Conservation (phyloP, 2,113 vertebrate species). For the Rhinoderma darwinii region DNA sequence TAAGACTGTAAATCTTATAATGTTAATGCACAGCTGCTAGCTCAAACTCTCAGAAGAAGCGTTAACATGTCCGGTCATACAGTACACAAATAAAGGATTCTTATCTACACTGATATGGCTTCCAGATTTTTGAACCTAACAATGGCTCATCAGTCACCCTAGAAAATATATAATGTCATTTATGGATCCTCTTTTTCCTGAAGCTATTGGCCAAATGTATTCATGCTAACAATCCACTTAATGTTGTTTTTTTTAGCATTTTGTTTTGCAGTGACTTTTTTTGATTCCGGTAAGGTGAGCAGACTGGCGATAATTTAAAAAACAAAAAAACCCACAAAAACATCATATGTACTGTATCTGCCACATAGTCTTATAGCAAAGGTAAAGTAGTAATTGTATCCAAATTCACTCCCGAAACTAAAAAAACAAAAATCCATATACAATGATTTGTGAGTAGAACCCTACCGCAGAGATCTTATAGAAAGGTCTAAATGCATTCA, state of each 20-base stretch:
- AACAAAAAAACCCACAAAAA: neutral
- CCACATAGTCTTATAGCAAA: no score
- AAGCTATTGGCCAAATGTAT: slow-evolving; percentile 22
- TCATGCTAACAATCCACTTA: slow-evolving; percentile 1
- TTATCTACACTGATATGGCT: slow-evolving; percentile 15
- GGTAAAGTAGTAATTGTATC: no score
- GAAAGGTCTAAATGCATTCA: no score
- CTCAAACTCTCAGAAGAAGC: neutral
- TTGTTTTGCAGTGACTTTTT: neutral
- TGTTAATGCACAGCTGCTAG: slow-evolving; percentile 43
- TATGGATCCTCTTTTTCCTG: slow-evolving; percentile 11
- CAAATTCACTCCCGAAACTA: no score
- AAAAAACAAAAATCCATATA: no score
- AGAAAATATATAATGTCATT: slow-evolving; percentile 10
- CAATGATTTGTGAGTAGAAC: no score
- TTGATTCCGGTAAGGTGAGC: neutral
- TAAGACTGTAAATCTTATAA: slow-evolving; percentile 29
- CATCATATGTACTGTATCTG: no score
- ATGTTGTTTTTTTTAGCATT: neutral
- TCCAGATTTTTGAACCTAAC: slow-evolving; percentile 3
- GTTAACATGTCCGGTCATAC: neutral
- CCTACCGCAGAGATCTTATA: no score
- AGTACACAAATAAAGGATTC: neutral
- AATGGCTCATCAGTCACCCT: slow-evolving; percentile 18
- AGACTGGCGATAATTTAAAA: neutral